Percentiles rank a stretch among this genome's conserved stretches.
Conservation (phyloP, 1,140 invertebrate genomes). For the Eulimnadia texana region DNA sequence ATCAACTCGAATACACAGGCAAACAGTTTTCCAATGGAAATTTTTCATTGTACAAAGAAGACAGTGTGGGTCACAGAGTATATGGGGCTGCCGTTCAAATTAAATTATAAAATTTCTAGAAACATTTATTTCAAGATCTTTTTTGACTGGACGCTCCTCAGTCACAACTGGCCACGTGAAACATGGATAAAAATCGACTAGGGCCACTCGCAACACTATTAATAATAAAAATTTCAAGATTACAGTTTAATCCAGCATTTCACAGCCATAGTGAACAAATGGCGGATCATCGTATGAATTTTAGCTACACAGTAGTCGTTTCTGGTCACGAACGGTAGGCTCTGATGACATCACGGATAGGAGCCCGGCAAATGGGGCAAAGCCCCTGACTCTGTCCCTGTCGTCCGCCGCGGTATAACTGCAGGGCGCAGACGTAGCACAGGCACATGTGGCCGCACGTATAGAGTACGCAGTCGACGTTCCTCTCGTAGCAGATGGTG, state of each 20-base stretch:
- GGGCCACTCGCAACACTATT: neutral
- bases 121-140: too few relatives aligned
- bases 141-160: neutral
- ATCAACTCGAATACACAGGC: too few relatives aligned
- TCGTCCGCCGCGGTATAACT: slow-evolving; percentile 60
- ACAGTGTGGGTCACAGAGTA: too few relatives aligned
- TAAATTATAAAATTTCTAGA: too few relatives aligned
- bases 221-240: neutral
- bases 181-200: neutral
- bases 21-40: too few relatives aligned
- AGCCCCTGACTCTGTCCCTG: slow-evolving; percentile 43
- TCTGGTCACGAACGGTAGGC: slow-evolving; percentile 69
- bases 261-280: too few relatives aligned
- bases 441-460: slow-evolving; percentile 98
- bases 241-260: too few relatives aligned
- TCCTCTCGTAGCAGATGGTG: slow-evolving; percentile 85
- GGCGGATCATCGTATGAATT: too few relatives aligned
- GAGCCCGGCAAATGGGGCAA: slow-evolving; percentile 83
- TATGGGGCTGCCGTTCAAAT: too few relatives aligned
- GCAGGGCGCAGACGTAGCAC: slow-evolving; percentile 89
- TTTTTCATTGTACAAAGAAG: too few relatives aligned
- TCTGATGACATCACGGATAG: slow-evolving; percentile 86
- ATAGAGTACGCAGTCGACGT: slow-evolving; percentile 84
- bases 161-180: neutral
- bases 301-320: neutral